Evolutionary conservation across 2,113 vertebrate species (phyloP).

Genomic region (Eulemur macaco): DNA sequence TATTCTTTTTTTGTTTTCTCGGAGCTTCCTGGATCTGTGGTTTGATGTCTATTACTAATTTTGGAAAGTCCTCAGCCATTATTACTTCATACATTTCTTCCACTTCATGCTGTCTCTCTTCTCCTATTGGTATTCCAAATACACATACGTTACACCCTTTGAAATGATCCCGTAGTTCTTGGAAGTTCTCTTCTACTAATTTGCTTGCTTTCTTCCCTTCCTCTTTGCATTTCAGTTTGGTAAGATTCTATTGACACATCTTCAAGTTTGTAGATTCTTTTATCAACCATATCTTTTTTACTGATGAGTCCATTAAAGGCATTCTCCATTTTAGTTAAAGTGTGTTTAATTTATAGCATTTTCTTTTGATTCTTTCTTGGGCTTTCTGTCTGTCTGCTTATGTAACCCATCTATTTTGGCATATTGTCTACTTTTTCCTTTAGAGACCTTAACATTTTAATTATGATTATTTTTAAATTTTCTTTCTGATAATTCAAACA

Average conservation of each 20-base stretch:
- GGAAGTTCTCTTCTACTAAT: not conserved
- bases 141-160: not conserved
- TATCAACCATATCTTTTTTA: not conserved
- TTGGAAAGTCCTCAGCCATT: not conserved
- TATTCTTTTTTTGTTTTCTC: not conserved
- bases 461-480: not conserved
- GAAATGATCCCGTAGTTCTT: not conserved
- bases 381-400: not conserved
- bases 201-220: not conserved
- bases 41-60: not conserved
- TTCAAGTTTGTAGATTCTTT: not conserved
- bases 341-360: not conserved
- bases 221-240: not conserved
- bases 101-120: not conserved
- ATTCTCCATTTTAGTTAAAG: not conserved
- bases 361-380: not conserved
- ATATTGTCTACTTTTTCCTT: not conserved
- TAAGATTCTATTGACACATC: not conserved
- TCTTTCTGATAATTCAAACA: not conserved
- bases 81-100: not conserved
- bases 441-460: not conserved
- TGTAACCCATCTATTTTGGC: not conserved
- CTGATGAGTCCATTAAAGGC: not conserved
- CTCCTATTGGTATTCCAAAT: not conserved
- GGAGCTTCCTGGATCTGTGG: not conserved